Evolutionary conservation across 2,888 invertebrate species (phyloP).

Genomic region (Drosophila kokeensis): DNA sequence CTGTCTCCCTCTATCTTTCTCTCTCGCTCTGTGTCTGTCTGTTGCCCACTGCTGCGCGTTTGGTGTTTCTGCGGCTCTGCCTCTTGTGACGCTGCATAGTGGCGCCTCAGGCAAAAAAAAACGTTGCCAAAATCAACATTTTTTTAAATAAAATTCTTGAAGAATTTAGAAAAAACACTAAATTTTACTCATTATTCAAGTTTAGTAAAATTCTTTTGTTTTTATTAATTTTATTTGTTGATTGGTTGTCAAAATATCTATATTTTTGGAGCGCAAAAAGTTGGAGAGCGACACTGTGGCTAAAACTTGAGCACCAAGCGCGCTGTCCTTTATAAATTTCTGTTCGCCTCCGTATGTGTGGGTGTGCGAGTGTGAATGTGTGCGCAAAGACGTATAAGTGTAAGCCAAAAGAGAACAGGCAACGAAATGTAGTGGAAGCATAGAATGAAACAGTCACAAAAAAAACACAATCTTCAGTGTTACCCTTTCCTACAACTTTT

Average conservation of each 20-base stretch:
- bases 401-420: conserved; percentile 33
- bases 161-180: background rate
- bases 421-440: conserved; percentile 31
- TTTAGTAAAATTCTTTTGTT: background rate
- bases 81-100: conserved; percentile 47
- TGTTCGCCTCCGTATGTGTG: conserved; percentile 23
- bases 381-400: conserved; percentile 47
- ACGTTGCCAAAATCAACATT: background rate
- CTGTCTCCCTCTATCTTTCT: conserved; percentile 22
- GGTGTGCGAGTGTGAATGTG: conserved; percentile 24
- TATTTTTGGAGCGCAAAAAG: background rate
- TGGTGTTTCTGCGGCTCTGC: conserved; percentile 24
- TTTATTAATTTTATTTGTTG: no score
- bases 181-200: background rate
- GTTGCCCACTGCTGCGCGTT: conserved; percentile 34
- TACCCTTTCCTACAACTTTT: background rate
- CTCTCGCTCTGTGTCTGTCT: conserved; percentile 12
- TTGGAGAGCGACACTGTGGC: conserved; percentile 1
- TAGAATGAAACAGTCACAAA: conserved; percentile 9
- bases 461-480: background rate
- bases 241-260: background rate
- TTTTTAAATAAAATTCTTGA: background rate
- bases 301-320: conserved; percentile 68
- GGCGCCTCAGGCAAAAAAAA: background rate
- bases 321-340: conserved; percentile 61